Evolutionary conservation across 1,140 invertebrate genomes (phyloP), one percentile per base, ranked within the genome.

Genomic region (Camponotus pennsylvanicus): DNA sequence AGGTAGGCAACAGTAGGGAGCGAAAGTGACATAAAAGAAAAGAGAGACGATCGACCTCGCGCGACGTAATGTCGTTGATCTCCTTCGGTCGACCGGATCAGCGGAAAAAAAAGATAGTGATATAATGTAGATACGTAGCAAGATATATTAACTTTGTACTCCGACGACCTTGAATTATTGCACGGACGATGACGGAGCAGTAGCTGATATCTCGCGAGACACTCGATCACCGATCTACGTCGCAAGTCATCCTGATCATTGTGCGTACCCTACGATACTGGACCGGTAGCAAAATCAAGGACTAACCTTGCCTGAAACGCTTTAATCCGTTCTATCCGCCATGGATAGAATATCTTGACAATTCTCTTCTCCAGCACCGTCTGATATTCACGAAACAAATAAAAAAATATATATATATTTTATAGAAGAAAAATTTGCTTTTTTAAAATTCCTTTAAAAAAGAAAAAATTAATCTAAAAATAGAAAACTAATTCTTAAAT

Each of bases 151-250:
- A 90, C 85, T 90, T 85, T 78, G 88, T 90, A 89, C 80, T 61
- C 27, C 52, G 79, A 61, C 75, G 89, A 85, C 89, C 89, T 90
- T 90, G 88, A 90, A 90, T 90, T 89, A 90, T 85, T 85, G 85
- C 76, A 79, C 88, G 88, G 49, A 84, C 61, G 85, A 90, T 90
- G 89, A 90, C 89, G 85, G 27, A 63, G 79, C 89, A 75, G 73
- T 90, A 90, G 89, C 83, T 85, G 86, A 90, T 87, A 88, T 87
- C 86, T 85, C 86, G 88, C 88, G 89, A 90, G 88, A 89, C 67
- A 82, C 84, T 90, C 86, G 64, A 67, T 70, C 83, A 86, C 71
- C 69, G 88, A 90, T 89, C 85, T 66, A 57, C 71, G 79, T 59
- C 59, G 85, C 89, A 76, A 90, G 88, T 90, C 89, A 90, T 90